Base-by-base conservation (phyloP, 1,140 invertebrate species). In the Helicoverpa armigera region DNA sequence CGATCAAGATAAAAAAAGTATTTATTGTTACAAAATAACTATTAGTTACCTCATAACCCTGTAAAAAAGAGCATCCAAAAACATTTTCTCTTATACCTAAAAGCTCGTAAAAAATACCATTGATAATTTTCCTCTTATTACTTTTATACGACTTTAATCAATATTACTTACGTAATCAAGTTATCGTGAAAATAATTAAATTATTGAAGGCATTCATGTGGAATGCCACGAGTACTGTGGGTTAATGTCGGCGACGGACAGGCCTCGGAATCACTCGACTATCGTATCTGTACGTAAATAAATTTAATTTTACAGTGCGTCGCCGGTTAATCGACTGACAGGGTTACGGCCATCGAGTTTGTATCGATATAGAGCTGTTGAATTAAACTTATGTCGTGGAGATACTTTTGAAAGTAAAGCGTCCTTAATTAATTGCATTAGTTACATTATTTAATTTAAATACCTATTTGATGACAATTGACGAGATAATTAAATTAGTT, bases 301-400 rank as follows among this genome's bases (percentile, higher is more conserved):
- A 88, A 90, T 91, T 90, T 83, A 90, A 90, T 88, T 90, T 91
- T 89, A 91, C 87, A 88, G 84, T 85, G 65, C 88, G 88, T 87
- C 86, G 70, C 67, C 87, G 83, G 86, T 87, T 90, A 91, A 89
- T 91, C 88, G 83, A 65, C 75, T 77, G 75, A 77, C 75, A 67
- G 75, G 75, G 81, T 82, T 86, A 79, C 51, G 43, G 53, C 53
- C 61, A 77, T 54, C 75, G 60, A 48, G 86, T 75, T 63, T 73
- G 63, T 58, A 51, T 74, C 16, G 11, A 74, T 72, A 83, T 75
- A 84, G 82, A 85, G 81, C 18, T 85, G 81, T 67, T 76, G 76
- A 48, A 81, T 72, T 35, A n/a, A 7, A 35, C 35, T 35, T 5
- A 5, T 35, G 3, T 35, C 1, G 3, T 35, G 7, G 3, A 35